Percentiles rank a stretch among this genome's conserved stretches.
These are phyloP conservation scores for Chloroclysta siterata DNA, from an alignment of 2,888 invertebrate genomes.

Conservation along the genomic window DNA sequence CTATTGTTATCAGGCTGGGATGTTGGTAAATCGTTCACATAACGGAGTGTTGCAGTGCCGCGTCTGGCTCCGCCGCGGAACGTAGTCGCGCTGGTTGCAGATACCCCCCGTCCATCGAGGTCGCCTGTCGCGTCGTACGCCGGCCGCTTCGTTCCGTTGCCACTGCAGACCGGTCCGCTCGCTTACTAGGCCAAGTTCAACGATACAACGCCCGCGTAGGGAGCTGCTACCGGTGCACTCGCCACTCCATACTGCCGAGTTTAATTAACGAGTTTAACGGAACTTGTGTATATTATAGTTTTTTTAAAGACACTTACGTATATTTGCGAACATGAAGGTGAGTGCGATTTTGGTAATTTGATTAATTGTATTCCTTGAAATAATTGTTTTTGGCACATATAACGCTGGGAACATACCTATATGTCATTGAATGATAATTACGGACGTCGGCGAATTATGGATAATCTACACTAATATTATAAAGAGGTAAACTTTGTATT, in stretches of 20 bases:
- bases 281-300: constrained; percentile 10
- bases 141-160: constrained; percentile 12
- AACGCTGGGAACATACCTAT: not conserved
- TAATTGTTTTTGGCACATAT: too few species aligned
- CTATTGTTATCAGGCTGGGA: constrained; percentile 24
- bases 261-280: constrained; percentile 9
- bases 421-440: not conserved
- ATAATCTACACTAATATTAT: too few species aligned
- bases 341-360: not conserved
- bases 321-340: constrained; percentile 10
- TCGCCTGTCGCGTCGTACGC: constrained; percentile 19
- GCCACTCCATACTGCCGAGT: constrained; percentile 12
- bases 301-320: too few species aligned
- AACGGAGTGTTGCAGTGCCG: constrained; percentile 34
- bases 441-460: too few species aligned
- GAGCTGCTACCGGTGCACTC: constrained; percentile 22
- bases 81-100: constrained; percentile 22
- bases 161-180: constrained; percentile 43
- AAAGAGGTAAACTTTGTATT: too few species aligned
- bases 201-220: constrained; percentile 28
- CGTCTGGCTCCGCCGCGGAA: constrained; percentile 8
- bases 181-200: constrained; percentile 55
- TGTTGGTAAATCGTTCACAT: constrained; percentile 31
- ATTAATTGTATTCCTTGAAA: too few species aligned
- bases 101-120: constrained; percentile 25